Percentiles rank a stretch among this genome's conserved stretches.
Evolutionary conservation across 2,888 invertebrate genomes (phyloP).

Genomic region (Ormyrus thymus): DNA sequence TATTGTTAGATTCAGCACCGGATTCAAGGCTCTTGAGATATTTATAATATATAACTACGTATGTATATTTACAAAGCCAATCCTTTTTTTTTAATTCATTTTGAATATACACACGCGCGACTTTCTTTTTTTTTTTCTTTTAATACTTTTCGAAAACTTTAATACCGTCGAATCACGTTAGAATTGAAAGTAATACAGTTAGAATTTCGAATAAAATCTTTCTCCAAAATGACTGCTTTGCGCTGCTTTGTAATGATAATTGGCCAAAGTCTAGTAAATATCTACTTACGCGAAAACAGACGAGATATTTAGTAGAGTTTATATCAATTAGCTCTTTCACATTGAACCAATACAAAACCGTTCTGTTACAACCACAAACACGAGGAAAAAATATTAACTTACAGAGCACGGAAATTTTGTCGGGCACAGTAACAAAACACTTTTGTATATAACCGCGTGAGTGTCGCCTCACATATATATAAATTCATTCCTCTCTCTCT

Average conservation of each 20-base stretch:
- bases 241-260: neutral
- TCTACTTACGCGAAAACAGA: too few species aligned
- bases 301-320: too few species aligned
- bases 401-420: conserved; percentile 42
- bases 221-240: neutral
- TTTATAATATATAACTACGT: conserved; percentile 38
- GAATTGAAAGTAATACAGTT: too few species aligned
- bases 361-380: conserved; percentile 34
- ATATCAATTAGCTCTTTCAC: too few species aligned
- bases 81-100: conserved; percentile 14
- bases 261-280: neutral
- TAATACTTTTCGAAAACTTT: conserved; percentile 44
- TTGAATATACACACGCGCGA: conserved; percentile 36
- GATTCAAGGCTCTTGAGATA: conserved; percentile 53
- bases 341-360: conserved; percentile 37
- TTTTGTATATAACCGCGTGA: conserved; percentile 35
- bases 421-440: conserved; percentile 44
- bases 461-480: conserved; percentile 15
- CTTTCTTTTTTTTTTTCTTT: conserved; percentile 33
- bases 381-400: conserved; percentile 42
- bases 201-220: neutral
- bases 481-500: conserved; percentile 28
- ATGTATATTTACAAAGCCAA: conserved; percentile 51
- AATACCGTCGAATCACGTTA: conserved; percentile 23
- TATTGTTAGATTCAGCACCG: conserved; percentile 53